A percentile compares a stretch with the other conserved stretches of the same genome.
Evolutionary conservation across 2,888 invertebrate genomes (phyloP).

Genomic region (Protonemura montana): DNA sequence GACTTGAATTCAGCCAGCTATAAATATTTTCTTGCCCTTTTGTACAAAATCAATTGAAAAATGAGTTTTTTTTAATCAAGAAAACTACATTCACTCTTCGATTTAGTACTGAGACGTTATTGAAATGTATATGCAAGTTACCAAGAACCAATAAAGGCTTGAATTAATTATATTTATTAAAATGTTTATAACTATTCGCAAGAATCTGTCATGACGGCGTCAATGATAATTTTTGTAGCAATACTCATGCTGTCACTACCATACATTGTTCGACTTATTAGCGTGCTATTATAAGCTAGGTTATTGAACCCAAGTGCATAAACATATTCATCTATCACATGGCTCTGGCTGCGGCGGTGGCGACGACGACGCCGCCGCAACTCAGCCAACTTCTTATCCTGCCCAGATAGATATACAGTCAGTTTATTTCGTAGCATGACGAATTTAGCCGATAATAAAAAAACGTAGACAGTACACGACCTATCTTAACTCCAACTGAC

Average conservation of each 20-base stretch:
- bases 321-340: conserved; percentile 32
- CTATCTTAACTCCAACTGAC: conserved; percentile 15
- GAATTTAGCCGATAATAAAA: conserved; percentile 35
- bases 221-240: background rate
- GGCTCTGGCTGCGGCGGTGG: no score
- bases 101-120: background rate
- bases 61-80: no score
- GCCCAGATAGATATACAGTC: background rate
- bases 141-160: background rate
- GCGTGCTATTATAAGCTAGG: conserved; percentile 25
- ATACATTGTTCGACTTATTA: conserved; percentile 36
- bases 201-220: background rate
- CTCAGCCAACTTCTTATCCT: background rate
- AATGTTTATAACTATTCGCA: background rate
- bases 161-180: background rate
- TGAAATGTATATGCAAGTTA: background rate
- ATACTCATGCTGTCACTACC: conserved; percentile 15
- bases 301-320: conserved; percentile 28
- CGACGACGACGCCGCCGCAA: background rate
- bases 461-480: conserved; percentile 26
- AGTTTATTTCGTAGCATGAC: conserved; percentile 26
- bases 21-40: background rate
- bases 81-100: no score
- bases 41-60: background rate
- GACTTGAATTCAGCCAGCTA: background rate